Evolutionary conservation across 2,797 vertebrate genomes (phyloP).

Genomic region (Dicrostonyx torquatus): DNA sequence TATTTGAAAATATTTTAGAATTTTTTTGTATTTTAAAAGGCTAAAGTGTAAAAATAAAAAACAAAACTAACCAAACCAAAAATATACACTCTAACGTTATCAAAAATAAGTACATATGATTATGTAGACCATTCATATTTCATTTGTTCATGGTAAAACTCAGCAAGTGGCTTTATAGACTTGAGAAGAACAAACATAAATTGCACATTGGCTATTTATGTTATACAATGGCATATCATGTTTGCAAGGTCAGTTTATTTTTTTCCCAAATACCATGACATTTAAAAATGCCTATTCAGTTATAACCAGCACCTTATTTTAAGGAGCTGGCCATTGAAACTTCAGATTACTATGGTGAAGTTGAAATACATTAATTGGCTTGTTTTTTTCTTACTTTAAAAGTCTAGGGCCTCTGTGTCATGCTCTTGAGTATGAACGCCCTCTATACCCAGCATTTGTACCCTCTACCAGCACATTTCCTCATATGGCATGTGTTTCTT

Average conservation of each 20-base stretch:
- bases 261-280: conserved; percentile 71
- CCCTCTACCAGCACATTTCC: neutral
- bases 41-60: neutral
- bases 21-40: conserved; percentile 49
- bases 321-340: conserved; percentile 54
- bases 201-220: conserved; percentile 66
- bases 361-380: conserved; percentile 23
- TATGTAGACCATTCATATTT: conserved; percentile 45
- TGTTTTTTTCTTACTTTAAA: conserved; percentile 17
- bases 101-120: conserved; percentile 51
- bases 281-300: conserved; percentile 76
- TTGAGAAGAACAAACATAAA: conserved; percentile 48
- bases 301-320: conserved; percentile 70
- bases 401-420: neutral
- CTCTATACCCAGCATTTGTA: too few species aligned
- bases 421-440: neutral
- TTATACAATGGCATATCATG: conserved; percentile 50
- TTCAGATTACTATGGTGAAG: conserved; percentile 43
- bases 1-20: neutral
- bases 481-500: neutral
- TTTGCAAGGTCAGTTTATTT: conserved; percentile 49
- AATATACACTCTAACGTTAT: neutral
- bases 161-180: conserved; percentile 28
- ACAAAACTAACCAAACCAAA: conserved; percentile 39
- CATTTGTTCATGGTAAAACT: conserved; percentile 55